Conservation (phyloP, 2,888 invertebrate genomes). For the Dysmachus trigonus region DNA sequence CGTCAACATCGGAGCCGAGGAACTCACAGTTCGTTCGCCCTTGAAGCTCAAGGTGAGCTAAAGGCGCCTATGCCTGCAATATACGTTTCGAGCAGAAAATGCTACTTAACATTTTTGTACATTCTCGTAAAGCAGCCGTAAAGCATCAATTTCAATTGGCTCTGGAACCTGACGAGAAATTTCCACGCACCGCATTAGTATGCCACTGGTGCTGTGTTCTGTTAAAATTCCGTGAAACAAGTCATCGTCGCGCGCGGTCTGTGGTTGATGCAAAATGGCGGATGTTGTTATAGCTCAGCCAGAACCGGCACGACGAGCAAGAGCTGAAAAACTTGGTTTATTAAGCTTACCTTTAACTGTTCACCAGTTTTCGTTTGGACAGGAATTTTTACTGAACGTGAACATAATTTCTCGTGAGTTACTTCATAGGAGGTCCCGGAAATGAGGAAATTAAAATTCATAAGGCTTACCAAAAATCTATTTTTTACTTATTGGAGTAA, state of each 20-base stretch:
- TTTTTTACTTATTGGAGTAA: not conserved
- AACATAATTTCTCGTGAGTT: not conserved
- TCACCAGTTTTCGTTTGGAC: not conserved
- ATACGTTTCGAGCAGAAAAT: not conserved
- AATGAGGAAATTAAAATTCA: not conserved
- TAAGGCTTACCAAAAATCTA: not conserved
- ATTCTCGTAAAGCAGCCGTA: not conserved
- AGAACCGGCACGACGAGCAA: not conserved
- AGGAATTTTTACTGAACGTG: not conserved
- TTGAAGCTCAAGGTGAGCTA: not conserved
- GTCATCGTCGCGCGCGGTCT: not conserved
- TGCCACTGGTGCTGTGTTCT: constrained; percentile 8
- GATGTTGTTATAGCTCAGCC: not conserved
- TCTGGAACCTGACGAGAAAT: not conserved
- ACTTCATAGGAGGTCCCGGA: not conserved
- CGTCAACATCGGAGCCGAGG: too few relatives aligned
- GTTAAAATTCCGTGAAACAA: constrained; percentile 16
- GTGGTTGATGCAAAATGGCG: constrained; percentile 3
- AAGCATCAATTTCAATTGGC: not conserved
- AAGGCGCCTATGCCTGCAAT: not conserved
- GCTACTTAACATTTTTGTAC: not conserved
- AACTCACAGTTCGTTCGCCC: not conserved
- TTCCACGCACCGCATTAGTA: not conserved
- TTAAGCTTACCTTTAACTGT: not conserved
- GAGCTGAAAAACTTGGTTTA: not conserved